These are phyloP conservation scores for Rhogogaster chlorosoma DNA, from an alignment of 2,888 invertebrate species.

Conservation along the genomic window DNA sequence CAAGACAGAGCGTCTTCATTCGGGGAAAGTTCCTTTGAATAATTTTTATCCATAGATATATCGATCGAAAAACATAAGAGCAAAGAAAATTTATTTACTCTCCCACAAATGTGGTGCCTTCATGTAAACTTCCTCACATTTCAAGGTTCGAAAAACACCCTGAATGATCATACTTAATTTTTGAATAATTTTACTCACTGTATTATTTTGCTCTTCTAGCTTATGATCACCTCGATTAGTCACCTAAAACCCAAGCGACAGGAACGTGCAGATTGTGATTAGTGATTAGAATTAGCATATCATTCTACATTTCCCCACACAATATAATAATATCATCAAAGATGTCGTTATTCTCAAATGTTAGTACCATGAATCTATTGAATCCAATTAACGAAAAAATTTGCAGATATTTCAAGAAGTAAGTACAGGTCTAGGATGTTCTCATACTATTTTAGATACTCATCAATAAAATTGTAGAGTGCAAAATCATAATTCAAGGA, in stretches of 20 bases:
- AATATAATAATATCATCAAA: not conserved
- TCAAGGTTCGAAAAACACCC: not conserved
- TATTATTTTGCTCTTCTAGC: not conserved
- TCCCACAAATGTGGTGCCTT: not conserved
- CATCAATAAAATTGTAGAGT: no score
- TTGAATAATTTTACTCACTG: not conserved
- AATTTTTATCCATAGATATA: not conserved
- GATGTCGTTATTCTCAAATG: not conserved
- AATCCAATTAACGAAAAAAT: not conserved
- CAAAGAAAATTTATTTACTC: not conserved
- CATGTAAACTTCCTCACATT: not conserved
- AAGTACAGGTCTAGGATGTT: not conserved
- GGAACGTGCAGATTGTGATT: not conserved
- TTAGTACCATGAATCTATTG: not conserved
- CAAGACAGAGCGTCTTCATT: not conserved
- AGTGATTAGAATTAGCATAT: not conserved
- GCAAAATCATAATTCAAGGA: not conserved
- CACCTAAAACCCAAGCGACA: conserved; percentile 1
- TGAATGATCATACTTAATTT: not conserved
- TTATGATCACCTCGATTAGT: not conserved
- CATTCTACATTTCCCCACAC: not conserved
- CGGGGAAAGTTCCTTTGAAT: not conserved
- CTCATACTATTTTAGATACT: not conserved
- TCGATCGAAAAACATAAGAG: not conserved
- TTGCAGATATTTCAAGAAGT: not conserved